Evolutionary conservation across 2,888 invertebrate species (phyloP), one percentile per base, ranked within the genome.

Genomic region (Cheilosia pagana): DNA sequence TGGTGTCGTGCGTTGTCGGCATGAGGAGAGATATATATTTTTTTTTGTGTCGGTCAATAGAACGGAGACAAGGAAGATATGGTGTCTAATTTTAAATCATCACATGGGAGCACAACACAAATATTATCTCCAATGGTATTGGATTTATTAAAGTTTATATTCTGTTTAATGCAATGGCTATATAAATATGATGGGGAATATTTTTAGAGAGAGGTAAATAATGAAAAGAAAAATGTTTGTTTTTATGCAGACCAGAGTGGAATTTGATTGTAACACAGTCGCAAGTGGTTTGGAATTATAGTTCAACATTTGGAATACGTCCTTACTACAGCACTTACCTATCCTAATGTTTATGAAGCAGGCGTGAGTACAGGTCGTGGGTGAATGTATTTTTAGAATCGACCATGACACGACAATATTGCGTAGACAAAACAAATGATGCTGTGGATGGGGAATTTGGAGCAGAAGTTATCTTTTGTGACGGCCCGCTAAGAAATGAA

Each of bases 31-130:
- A 3, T 12, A 7, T 14, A 7, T 28, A 21, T 52, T 63, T 52
- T 16, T 28, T 52, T 63, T 60, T 28, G 25, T 53, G 67, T 53
- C 48, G 59, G 75, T 65, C 41, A 75, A 65, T 75, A 52, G 60
- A 68, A 67, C 43, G 19, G 60, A 68, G 76, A 60, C 35, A 35
- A 23, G 50, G 57, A 67, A 65, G 50, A 50, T 7, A 50, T 7
- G 67, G 16, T n/a, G 19, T 60, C 65, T 75, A 67, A 67, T 23
- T 48, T 76, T 59, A 76, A 59, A 60, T 31, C 43, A 59, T 52
- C 48, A 8, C 59, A 67, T 75, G 57, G 35, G 7, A 57, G 57
- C 25, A 4, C 25, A 57, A 43, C 53, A 53, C 53, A 63, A 59
- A 65, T 43, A 43, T 16, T 23, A 57, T 50, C 12, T 76, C 67